A percentile compares a stretch with the other conserved stretches of the same genome.
phyloP scores from a whole-genome alignment of 2,888 invertebrate genomes.

The Polylopha cassiicola region DNA sequence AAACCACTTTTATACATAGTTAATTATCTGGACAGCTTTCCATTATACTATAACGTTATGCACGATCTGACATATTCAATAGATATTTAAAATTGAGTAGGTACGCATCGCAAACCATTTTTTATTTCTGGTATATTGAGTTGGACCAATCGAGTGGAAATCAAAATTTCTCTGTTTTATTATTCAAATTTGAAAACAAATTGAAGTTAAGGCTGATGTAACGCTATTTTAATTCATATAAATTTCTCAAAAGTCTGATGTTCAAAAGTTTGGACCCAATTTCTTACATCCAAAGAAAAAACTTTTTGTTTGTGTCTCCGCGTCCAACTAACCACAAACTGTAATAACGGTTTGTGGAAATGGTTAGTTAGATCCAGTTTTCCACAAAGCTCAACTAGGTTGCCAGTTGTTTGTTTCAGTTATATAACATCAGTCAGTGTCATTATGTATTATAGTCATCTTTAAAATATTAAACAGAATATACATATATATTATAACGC shows the following conservation, averaged over 20 bases:
- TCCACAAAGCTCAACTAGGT: no score
- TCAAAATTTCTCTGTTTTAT: constrained; percentile 28
- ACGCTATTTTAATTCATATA: constrained; percentile 50
- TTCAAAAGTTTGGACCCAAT: constrained; percentile 23
- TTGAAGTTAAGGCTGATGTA: constrained; percentile 35
- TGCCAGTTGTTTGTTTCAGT: no score
- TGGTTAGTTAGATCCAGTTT: no score
- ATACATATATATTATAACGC: no score
- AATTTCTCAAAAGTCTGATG: constrained; percentile 42
- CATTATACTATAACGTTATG: constrained; percentile 41
- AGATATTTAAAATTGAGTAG: constrained; percentile 38
- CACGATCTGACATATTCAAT: constrained; percentile 39
- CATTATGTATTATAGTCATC: no score
- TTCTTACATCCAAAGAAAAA: background rate
- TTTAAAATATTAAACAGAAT: no score
- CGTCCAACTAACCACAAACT: no score
- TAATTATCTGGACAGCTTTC: constrained; percentile 51
- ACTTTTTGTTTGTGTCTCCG: no score
- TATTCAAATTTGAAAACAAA: constrained; percentile 41
- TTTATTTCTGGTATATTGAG: constrained; percentile 26
- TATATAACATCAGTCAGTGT: no score
- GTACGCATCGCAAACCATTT: constrained; percentile 28
- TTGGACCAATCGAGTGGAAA: constrained; percentile 41
- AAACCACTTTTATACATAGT: constrained; percentile 39
- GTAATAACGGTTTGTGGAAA: no score